Evolutionary conservation across 2,113 vertebrate species (phyloP), one percentile per base, ranked within the genome.

Genomic region (Prionailurus viverrinus): DNA sequence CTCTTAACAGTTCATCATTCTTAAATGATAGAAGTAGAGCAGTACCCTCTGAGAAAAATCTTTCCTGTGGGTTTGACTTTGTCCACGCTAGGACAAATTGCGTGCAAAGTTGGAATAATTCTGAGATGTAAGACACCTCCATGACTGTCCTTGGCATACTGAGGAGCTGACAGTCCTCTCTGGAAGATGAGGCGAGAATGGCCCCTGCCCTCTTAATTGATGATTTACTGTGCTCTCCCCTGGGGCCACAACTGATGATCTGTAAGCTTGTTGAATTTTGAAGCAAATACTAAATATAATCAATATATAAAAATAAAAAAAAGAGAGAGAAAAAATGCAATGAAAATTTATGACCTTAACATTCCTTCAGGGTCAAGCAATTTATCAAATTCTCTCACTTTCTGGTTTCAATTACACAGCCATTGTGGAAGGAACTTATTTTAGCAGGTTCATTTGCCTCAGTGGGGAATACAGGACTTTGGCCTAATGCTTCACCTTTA

Each of bases 361-460:
- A 99, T 99, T 99, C 99, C 99, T 99, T 99, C 99, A 98, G 99
- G 99, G 99, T 99, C 99, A 99, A 99, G 99, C 99, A 99, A 99
- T 99, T 99, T 99, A 99, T 99, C 99, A 99, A 99, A 99, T 99
- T 99, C 99, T 99, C 99, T 99, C 99, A 99, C 99, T 99, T 99
- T 99, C 99, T 99, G 99, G 99, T 99, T 99, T 99, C 99, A 99
- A 99, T 99, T 99, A 99, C 99, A 99, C 99, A 99, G 99, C 98
- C 99, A 99, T 99, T 99, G 99, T 99, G 99, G 99, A 99, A 99
- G 99, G 99, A 99, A 98, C 99, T 99, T 99, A 99, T 99, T 99
- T 99, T 99, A 99, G 99, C 99, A 99, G 99, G 99, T 99, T 99
- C 99, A 99, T 99, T 99, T 99, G 99, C 99, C 99, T 99, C 99